Evolutionary conservation across 1,140 invertebrate species (phyloP), one percentile per base, ranked within the genome.

Genomic region (Heliconius congener): DNA sequence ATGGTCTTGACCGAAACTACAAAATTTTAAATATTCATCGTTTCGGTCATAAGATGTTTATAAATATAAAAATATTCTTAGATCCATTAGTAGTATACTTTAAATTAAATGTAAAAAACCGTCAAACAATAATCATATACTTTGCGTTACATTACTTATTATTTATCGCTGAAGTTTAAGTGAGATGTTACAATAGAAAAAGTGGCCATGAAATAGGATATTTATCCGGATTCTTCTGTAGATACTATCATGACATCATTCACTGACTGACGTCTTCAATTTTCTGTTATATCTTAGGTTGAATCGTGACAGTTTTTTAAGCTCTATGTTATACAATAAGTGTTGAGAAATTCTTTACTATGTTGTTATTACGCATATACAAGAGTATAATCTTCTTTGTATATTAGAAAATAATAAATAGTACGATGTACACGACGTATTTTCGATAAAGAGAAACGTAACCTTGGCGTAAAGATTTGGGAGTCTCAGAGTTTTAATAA

Each of bases 201-300:
- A 93, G 90, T 93, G 91, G 74, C 93, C 91, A 85, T 93, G 93
- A 83, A 84, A 83, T 87, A 78, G 87, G 84, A 87, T 88, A 90
- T 81, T 85, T 91, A 91, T 89, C 91, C 93, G 93, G 92, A 93
- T 93, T 92, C 90, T 85, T 88, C 80, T 85, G 82, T 84, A 70
- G 70, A 60, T 57, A 73, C 60, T 81, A 81, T 85, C 80, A 92
- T 93, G 91, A 94, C 85, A 89, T 93, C 90, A 93, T 85, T 84
- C 81, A 77, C 81, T 90, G 87, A 93, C 87, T 90, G 87, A 93
- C 87, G 87, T 91, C 52, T 86, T 73, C 34, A 85, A 85, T 85
- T 81, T 88, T 79, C 89, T 88, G 86, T 88, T 91, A 89, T 85
- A 76, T 80, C 81, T 82, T 74, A 66, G 57, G 46, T 74, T 74